phyloP scores from a whole-genome alignment of 2,113 vertebrate species.

The Lophotis ruficrista region DNA sequence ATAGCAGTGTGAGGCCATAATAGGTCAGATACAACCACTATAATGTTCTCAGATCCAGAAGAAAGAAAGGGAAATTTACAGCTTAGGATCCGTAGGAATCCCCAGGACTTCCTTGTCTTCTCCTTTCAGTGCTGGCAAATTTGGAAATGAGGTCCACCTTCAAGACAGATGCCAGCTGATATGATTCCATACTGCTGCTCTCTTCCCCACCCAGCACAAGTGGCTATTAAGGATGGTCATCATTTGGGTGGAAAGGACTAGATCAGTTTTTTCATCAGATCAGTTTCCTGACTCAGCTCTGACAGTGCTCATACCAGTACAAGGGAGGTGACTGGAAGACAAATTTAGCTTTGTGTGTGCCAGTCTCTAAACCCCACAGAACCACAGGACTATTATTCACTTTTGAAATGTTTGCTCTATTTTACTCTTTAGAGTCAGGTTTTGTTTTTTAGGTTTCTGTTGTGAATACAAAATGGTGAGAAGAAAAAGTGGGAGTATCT shows the following conservation, averaged over 20 bases:
- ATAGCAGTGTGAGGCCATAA: background rate
- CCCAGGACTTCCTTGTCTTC: background rate
- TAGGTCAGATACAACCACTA: background rate
- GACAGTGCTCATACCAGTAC: background rate
- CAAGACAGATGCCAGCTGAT: background rate
- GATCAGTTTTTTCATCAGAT: background rate
- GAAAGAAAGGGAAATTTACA: background rate
- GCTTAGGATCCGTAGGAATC: background rate
- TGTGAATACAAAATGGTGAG: background rate
- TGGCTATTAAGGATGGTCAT: background rate
- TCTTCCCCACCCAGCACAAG: background rate
- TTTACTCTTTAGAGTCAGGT: background rate
- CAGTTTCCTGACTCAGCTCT: background rate
- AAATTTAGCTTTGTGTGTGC: background rate
- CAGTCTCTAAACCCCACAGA: background rate
- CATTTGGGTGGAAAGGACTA: background rate
- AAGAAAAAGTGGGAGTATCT: background rate
- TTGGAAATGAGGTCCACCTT: background rate
- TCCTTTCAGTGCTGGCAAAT: background rate
- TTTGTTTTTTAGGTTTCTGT: background rate
- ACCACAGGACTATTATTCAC: background rate
- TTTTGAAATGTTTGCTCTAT: background rate
- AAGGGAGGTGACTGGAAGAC: background rate
- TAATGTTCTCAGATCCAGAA: background rate
- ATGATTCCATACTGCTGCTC: background rate